A percentile compares a stretch with the other conserved stretches of the same genome.
These are phyloP conservation scores for Rhagologus leucostigma DNA, from an alignment of 2,113 vertebrate species.

Conservation along the genomic window DNA sequence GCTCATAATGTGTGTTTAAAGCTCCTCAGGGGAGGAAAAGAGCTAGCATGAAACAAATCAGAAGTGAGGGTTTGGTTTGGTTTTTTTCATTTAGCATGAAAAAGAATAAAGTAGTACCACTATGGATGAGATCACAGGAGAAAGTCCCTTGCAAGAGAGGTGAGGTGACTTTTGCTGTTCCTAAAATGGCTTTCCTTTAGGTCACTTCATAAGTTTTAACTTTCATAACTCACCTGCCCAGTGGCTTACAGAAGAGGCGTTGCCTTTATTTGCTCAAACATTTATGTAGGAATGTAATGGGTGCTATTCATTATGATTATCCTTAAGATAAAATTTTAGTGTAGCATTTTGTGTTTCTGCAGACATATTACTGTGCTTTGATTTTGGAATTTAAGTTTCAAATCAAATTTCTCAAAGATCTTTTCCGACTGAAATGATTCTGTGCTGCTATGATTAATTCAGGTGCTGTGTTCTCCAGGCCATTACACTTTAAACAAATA, in stretches of 20 bases:
- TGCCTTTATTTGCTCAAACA: background rate
- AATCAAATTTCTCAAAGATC: background rate
- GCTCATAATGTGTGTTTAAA: slow-evolving; percentile 30
- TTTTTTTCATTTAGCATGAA: background rate
- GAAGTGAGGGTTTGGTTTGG: background rate
- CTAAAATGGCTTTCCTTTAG: background rate
- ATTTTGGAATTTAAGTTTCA: background rate
- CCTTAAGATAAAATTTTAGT: background rate
- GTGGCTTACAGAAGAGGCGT: background rate
- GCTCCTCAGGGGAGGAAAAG: slow-evolving; percentile 2
- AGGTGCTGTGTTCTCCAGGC: background rate
- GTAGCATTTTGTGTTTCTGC: background rate
- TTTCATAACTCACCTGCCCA: background rate
- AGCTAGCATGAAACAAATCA: background rate
- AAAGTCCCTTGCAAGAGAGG: background rate
- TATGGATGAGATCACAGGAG: background rate
- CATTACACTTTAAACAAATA: background rate
- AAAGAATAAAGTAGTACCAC: background rate
- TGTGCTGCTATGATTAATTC: background rate
- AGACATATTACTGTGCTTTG: background rate
- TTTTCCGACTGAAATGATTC: background rate
- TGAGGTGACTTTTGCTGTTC: background rate
- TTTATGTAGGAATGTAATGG: background rate
- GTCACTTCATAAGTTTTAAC: background rate
- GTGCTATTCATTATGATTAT: background rate